Base-by-base conservation (phyloP, 2,888 invertebrate species). In the Synanthedon formicaeformis region DNA sequence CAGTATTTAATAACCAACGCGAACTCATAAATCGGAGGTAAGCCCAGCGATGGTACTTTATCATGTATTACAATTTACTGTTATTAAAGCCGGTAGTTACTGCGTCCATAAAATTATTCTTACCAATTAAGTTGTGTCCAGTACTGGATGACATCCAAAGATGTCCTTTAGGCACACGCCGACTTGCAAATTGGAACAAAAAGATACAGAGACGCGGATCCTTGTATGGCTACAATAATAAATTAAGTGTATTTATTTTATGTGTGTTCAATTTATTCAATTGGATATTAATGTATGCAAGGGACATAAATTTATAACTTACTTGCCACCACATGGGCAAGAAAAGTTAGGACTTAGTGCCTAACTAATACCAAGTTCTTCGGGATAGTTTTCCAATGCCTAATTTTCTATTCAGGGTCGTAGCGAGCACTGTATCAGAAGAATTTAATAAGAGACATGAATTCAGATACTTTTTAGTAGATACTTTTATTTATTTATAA, bases 161-260 rank as follows among this genome's bases (percentile, higher is more conserved):
- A 71, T 73, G 70, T 78, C 72, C 73, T 75, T 73, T 73, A 65
- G 71, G 71, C 71, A 72, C 65, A 72, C 65, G 66, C 68, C 60
- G 68, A 64, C 64, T 64, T 62, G 64, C 62, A 60, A 68, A 67
- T 63, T 52, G 58, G 71, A 64, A 75, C 66, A 66, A 50, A 12
- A 48, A 54, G 45, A 48, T 27, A 51, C 60, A 54, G 70, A 72
- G 66, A 53, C n/a, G 60, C 16, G 23, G 8, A 40, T 54, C n/a
- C 45, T 14, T 53, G 51, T 54, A 55, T 60, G 49, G 58, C 60
- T 59, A 61, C 53, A 54, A 54, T 52, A 60, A 53, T 56, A 52
- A 45, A 57, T 59, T 54, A 57, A 50, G 50, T 58, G 58, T 55
- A 62, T 59, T 58, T 60, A 60, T 55, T 49, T 49, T 51, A 55